Evolutionary conservation across 92 coral and sea anemone species (phyloP), one percentile per base, ranked within the genome.

Genomic region (Diadumene lineata): DNA sequence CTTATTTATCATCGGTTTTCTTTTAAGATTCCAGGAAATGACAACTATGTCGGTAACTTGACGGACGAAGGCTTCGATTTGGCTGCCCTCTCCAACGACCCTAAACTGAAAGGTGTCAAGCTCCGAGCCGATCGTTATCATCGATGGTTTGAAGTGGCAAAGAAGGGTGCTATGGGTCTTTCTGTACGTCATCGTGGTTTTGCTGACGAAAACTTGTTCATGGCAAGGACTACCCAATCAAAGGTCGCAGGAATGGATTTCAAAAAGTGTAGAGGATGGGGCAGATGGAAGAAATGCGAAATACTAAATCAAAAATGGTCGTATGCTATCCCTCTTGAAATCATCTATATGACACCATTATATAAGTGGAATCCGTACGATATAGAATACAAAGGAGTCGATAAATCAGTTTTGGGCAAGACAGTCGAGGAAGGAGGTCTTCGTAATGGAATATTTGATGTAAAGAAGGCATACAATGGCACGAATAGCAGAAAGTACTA

Each of bases 301-400:
- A 65, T 67, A 0, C 56, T 82, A 31, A 68, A 46, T 27, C 97
- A 91, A 68, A 88, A 83, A 60, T 78, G 77, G 89, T 75, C 93
- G 32, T 91, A 88, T 31, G 97, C 97, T 32, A 84, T 88, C 64
- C 97, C 97, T 9, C 77, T 91, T 24, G 93, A 91, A 61, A 91
- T 81, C 61, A 85, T 88, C 48, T 88, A 66, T n/a, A 33, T 91
- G 38, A 88, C 90, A 10, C 97, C 97, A 28, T 82, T 91, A 66
- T 69, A 60, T 72, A 73, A 75, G 25, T 91, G 97, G 97, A 91
- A 88, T 51, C 97, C 97, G 0, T 88, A 74, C 51, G 62, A 91
- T 34, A 55, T 91, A n/a, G 83, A 84, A 65, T 85, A 88, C 81
- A 88, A 88, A 75, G 97, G 97, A 10, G 72, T 70, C 0, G 68